Conservation (phyloP, 2,113 vertebrate genomes). For the Pica pica region DNA sequence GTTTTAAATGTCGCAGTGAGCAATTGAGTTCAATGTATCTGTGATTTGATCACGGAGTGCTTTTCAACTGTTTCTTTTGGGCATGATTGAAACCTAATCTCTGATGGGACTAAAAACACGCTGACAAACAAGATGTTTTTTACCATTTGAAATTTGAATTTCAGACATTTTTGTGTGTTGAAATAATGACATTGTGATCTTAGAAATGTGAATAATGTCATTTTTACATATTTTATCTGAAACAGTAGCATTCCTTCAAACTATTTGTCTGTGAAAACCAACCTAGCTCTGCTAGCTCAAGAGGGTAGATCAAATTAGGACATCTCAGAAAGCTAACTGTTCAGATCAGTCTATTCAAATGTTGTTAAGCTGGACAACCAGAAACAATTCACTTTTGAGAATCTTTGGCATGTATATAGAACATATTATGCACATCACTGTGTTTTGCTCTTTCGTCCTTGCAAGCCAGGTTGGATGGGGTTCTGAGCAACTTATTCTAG, state of each 20-base stretch:
- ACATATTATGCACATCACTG: accelerated
- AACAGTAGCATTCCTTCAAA: not conserved
- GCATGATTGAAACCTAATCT: not conserved
- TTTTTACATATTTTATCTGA: not conserved
- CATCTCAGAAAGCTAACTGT: not conserved
- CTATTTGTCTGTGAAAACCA: not conserved
- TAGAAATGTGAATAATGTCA: not conserved
- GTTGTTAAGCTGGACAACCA: not conserved
- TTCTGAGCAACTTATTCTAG: not conserved
- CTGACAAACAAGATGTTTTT: not conserved
- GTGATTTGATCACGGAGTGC: not conserved
- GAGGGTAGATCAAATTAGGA: not conserved
- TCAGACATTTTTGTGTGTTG: not conserved
- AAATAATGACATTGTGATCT: not conserved
- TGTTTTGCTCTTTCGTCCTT: not conserved
- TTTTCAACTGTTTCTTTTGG: not conserved
- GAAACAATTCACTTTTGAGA: not conserved
- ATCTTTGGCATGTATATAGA: not conserved
- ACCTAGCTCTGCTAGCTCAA: not conserved
- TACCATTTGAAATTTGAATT: not conserved
- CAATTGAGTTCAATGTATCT: not conserved
- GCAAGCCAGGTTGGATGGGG: not conserved
- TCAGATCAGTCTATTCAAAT: not conserved
- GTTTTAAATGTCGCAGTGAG: not conserved
- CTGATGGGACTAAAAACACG: not conserved